A percentile compares a stretch with the other conserved stretches of the same genome.
phyloP scores from a whole-genome alignment of 2,113 vertebrate species.

The Anolis carolinensis region DNA sequence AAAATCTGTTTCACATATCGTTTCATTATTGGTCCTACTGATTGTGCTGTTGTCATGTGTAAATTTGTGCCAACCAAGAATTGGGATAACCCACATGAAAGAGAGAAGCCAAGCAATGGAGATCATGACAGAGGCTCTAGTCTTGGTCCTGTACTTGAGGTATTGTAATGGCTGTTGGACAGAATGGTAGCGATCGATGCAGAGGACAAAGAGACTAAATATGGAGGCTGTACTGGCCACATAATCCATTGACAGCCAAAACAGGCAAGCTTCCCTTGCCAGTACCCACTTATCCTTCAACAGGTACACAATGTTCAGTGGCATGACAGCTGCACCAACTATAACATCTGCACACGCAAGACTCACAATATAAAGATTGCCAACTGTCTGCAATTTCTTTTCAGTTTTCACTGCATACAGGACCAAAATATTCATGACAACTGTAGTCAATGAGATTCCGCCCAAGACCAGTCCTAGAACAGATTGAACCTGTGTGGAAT shows the following conservation, averaged over 20 bases:
- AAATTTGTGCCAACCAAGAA: conserved; percentile 88
- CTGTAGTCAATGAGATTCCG: conserved; percentile 84
- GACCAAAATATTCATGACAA: conserved; percentile 92
- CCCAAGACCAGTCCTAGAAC: conserved; percentile 83
- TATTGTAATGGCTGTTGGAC: conserved; percentile 89
- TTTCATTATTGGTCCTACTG: conserved; percentile 8
- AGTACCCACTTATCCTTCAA: conserved; percentile 80
- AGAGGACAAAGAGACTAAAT: conserved; percentile 91
- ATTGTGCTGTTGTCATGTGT: conserved; percentile 63
- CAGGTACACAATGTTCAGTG: conserved; percentile 88
- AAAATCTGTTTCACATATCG: conserved; percentile 91
- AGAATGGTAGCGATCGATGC: conserved; percentile 92
- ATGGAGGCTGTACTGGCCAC: conserved; percentile 96
- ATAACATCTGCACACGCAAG: conserved; percentile 91
- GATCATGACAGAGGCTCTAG: conserved; percentile 84
- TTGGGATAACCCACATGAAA: conserved; percentile 89
- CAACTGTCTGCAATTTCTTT: conserved; percentile 91
- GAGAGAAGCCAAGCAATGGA: conserved; percentile 88
- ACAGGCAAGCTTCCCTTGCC: conserved; percentile 83
- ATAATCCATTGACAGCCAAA: conserved; percentile 98
- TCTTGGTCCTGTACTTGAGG: conserved; percentile 89
- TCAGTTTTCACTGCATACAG: conserved; percentile 87
- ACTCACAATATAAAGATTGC: conserved; percentile 95
- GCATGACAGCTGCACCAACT: conserved; percentile 92
- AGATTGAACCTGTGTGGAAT: conserved; percentile 61